A percentile compares a stretch with the other conserved stretches of the same genome.
These are phyloP conservation scores for Tetragonula clypearis DNA, from an alignment of 1,140 invertebrate species.

Conservation along the genomic window DNA sequence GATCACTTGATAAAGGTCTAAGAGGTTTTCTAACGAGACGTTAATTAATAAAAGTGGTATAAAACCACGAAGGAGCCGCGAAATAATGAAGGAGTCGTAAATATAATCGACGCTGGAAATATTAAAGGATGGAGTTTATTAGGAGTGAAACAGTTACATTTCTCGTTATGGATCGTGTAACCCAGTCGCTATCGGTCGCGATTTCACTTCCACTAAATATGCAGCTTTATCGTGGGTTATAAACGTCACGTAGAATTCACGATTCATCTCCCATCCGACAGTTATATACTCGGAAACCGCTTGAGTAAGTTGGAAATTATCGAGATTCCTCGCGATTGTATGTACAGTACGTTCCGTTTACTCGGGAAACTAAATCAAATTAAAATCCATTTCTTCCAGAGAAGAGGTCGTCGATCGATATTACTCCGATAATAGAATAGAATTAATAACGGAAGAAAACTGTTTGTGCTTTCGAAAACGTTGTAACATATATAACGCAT, in stretches of 20 bases:
- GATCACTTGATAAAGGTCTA: too few species aligned
- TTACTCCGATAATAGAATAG: too few species aligned
- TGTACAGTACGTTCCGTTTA: not conserved
- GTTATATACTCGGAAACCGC: not conserved
- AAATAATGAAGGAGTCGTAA: not conserved
- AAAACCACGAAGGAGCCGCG: not conserved
- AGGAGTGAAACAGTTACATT: not conserved
- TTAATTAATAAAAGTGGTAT: not conserved
- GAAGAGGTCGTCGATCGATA: too few species aligned
- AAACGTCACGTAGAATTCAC: not conserved
- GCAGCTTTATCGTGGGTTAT: not conserved
- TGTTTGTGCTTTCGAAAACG: too few species aligned
- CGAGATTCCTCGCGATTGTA: too few species aligned
- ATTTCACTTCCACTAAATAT: constrained; percentile 8
- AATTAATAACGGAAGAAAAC: too few species aligned
- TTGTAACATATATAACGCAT: too few species aligned
- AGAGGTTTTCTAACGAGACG: too few species aligned
- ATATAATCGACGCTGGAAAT: not conserved
- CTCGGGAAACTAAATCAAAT: not conserved
- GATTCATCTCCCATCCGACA: not conserved
- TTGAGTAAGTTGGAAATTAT: not conserved
- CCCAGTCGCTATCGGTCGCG: too few species aligned
- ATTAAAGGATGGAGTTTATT: not conserved
- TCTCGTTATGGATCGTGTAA: not conserved
- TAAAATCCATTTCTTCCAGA: not conserved